Evolutionary conservation across 2,113 vertebrate genomes (phyloP), one percentile per base, ranked within the genome.

Genomic region (Anhinga anhinga): DNA sequence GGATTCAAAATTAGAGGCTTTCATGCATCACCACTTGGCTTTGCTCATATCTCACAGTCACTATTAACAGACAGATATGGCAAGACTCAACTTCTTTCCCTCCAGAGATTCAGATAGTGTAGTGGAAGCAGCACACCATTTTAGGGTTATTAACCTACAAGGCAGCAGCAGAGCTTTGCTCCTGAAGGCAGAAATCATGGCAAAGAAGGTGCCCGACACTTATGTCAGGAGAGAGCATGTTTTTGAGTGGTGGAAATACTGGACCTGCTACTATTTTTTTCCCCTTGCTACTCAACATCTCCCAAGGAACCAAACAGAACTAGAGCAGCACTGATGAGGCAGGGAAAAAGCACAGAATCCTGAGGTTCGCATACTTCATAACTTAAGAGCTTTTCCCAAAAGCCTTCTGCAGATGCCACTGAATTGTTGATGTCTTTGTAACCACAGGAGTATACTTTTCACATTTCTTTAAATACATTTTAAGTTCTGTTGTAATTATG

Each of bases 31-130:
- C 34, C 59, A 29, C 23, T 61, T 56, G 74, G 40, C 44, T 77
- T 73, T 0, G 0, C 22, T 81, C 3, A 0, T 20, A 45, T 26
- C 40, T 86, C 55, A 65, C 0, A 2, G 53, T 27, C 66, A 12
- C 27, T 29, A 21, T 20, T 34, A 92, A 53, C 34, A 62, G 30
- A 21, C 10, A 59, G 81, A 38, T 15, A 73, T 0, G 12, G 50
- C 67, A 81, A 92, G 50, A 21, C n/a, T 10, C 34, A 82, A 12
- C 13, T 15, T 69, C 58, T 9, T 66, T 66, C 49, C 47, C 62
- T 74, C 45, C 55, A 0, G 4, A 90, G 55, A 52, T 17, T 76
- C 53, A 55, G 53, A 15, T 2, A 73, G 50, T 2, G 10, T 3
- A 70, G 72, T 30, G 47, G 59, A 88, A 88, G 50, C 13, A 23